Evolutionary conservation across 2,113 vertebrate genomes (phyloP), one percentile per base, ranked within the genome.

Genomic region (Eleginops maclovinus): DNA sequence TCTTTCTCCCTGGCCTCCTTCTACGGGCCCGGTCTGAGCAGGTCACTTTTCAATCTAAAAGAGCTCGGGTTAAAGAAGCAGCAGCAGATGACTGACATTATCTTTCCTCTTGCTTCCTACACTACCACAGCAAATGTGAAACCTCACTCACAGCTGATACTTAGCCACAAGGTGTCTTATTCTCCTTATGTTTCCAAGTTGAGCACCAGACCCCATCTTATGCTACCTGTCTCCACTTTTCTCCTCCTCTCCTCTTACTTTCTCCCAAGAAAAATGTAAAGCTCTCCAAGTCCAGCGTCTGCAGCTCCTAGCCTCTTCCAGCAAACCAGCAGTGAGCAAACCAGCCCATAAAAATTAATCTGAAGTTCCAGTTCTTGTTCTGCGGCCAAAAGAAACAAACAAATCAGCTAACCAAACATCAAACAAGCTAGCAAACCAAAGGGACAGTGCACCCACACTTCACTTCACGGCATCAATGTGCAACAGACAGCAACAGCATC

Each of bases 401-500:
- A 1, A 64, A 66, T 11, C 26, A 31, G 24, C 61, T 40, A 76
- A 51, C 41, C 50, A 62, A 54, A 44, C 55, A 69, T 67, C 53
- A 77, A 83, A 76, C 44, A 36, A 67, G 24, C 50, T 10, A 53
- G 21, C 74, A 44, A 72, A 84, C 70, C 59, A 59, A 88, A 81
- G 28, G 53, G 65, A 64, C 79, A 76, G 58, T 65, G 63, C 61
- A 47, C 16, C 31, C 53, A 44, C 56, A 67, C 61, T 47, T 63
- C 78, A 72, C 50, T 53, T 63, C 76, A 69, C 24, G 28, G 40
- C 72, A 71, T 58, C 75, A 77, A 53, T 50, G 66, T 58, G 72
- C 79, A 86, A 66, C 69, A 81, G 70, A 89, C 86, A 74, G 71
- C 75, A 43, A 65, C 41, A 75, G 70, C 85, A 85, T 87, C 77